Evolutionary conservation across 2,888 invertebrate species (phyloP), one percentile per base, ranked within the genome.

Genomic region (Harpalus rubripes): DNA sequence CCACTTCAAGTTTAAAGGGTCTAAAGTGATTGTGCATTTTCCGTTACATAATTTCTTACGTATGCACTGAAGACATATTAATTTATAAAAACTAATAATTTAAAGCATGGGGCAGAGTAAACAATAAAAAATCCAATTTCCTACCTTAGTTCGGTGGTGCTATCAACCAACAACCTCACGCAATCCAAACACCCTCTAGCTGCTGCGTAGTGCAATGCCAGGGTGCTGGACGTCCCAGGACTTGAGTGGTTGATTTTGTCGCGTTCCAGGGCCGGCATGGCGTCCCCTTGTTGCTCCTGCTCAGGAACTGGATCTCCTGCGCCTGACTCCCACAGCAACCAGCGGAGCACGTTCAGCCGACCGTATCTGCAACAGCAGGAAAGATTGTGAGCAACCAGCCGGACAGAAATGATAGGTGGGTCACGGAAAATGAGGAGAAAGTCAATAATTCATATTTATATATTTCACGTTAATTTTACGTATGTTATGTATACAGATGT

Each of bases 151-250:
- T 96, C 96, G 81, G 95, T 94, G 87, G 96, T 94, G 79, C 96
- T 95, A 90, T 96, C 96, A 56, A 96, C 95, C 65, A 96, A 92
- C 18, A 97, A 92, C 87, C 96, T 94, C 88, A 97, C 96, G 91
- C 96, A 96, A 91, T 97, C 96, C 87, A 97, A 92, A 90, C 96
- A 96, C 86, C 97, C 97, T 87, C 96, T 93, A 85, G 96, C 96
- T 41, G 96, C 96, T 12, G 97, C 97, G 91, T 97, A 97, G 91
- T 97, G 97, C 86, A 97, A 93, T 87, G 97, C 96, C 88, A 97
- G 92, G 86, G 96, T 96, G 87, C 96, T 95, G 90, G 94, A 94
- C 89, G 92, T 92, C 88, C 92, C 92, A 87, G 86, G 86, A 82
- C 92, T 92, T 88, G 91, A 91, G 87, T 86, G 86, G 83, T 92